Conservation (phyloP, 2,113 vertebrate genomes). For the Felis chaus region DNA sequence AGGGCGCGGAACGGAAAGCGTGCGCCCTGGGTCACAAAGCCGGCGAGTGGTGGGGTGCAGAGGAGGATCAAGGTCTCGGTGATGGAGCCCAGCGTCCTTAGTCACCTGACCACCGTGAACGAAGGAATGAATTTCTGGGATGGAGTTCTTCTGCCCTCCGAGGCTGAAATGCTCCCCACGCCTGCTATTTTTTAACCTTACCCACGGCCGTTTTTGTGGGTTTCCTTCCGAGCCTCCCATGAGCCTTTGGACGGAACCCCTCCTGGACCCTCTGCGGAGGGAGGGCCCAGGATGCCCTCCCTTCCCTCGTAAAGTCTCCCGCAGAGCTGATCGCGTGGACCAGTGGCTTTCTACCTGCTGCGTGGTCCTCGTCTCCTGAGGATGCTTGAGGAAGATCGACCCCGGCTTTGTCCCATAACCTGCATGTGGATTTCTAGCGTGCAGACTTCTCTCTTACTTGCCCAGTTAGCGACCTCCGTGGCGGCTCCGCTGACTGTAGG, state of each 20-base stretch:
- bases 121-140: background rate
- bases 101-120: background rate
- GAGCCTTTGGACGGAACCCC: background rate
- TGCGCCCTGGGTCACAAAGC: background rate
- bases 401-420: background rate
- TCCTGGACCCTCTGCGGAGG: background rate
- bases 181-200: background rate
- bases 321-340: background rate
- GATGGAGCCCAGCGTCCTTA: background rate
- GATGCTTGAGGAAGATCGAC: background rate
- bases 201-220: background rate
- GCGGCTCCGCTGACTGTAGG: background rate
- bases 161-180: background rate
- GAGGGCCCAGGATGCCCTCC: background rate
- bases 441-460: background rate
- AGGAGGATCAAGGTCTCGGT: background rate
- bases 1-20: background rate
- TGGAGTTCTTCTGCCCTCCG: background rate
- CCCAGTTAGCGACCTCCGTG: background rate
- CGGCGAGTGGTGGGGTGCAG: background rate
- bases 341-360: background rate
- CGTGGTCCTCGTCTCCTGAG: background rate
- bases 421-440: background rate
- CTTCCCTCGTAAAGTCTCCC: background rate
- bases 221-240: background rate